Conservation (phyloP, 37 sponge, comb jelly and placozoan species). For the Hormiphora californensis region DNA sequence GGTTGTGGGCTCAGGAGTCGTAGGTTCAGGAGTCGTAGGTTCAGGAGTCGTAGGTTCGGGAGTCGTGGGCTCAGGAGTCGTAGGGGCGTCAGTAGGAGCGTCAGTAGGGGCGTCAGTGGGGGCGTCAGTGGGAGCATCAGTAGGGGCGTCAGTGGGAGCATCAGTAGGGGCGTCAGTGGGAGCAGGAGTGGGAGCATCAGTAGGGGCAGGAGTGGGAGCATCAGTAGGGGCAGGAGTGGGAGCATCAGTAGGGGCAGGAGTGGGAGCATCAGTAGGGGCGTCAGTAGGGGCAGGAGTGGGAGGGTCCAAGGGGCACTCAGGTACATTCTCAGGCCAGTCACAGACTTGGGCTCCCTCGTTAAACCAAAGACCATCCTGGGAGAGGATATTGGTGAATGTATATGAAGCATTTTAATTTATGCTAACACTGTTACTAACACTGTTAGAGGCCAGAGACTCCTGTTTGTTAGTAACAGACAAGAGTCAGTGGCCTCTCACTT, state of each 20-base stretch:
- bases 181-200: neutral
- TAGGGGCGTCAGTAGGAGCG: neutral
- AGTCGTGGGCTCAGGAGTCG: constrained; percentile 21
- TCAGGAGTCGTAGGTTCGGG: constrained; percentile 18
- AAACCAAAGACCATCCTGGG: neutral
- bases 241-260: neutral
- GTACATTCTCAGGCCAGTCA: neutral
- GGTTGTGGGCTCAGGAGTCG: constrained; percentile 1
- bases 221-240: neutral
- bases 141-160: neutral
- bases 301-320: neutral
- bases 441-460: no score
- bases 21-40: constrained; percentile 12
- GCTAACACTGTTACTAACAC: no score
- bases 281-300: neutral
- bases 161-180: neutral
- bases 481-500: no score
- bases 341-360: neutral
- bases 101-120: neutral
- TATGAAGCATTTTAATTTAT: no score
- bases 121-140: neutral
- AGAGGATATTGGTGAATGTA: no score
- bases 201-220: neutral
- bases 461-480: no score
- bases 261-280: neutral